Base-by-base conservation (phyloP, 2,888 invertebrate species). In the Conistra vaccinii region DNA sequence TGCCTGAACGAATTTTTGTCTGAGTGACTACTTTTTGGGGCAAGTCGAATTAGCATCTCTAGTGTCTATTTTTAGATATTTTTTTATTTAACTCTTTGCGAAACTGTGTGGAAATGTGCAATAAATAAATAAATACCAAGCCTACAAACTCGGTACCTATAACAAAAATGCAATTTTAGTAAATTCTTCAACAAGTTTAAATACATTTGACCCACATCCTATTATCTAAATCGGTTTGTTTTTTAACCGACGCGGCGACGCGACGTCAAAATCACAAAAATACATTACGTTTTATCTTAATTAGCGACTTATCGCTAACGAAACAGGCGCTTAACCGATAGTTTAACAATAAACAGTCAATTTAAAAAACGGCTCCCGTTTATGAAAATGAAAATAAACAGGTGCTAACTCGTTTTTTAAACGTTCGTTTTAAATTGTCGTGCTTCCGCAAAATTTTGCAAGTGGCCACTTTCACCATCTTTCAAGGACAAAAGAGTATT, bases 391-490 rank as follows among this genome's bases (percentile, higher is more conserved):
- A n/a, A n/a, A n/a, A n/a, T n/a, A n/a, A n/a, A n/a, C n/a, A n/a
- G n/a, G n/a, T n/a, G n/a, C n/a, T n/a, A n/a, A n/a, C n/a, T n/a
- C n/a, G n/a, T n/a, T n/a, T n/a, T n/a, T n/a, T n/a, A n/a, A n/a
- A n/a, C n/a, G n/a, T n/a, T n/a, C n/a, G n/a, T n/a, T n/a, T n/a
- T n/a, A n/a, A n/a, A n/a, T 35, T 32, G 26, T n/a, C 32, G 14
- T n/a, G 6, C 5, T 45, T 69, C 57, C 39, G 61, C 35, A 61
- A 74, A 74, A 61, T n/a, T 35, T 39, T 66, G 32, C n/a, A 65
- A 58, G 17, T 69, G 68, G 45, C 57, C 48, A 84, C 87, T 86
- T 87, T 86, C 88, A 76, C 86, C 69, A 42, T 73, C 26, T 67
- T 76, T 32, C 32, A 32, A 32, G 32, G 32, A 32, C 32, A 87